Conservation (phyloP, 2,888 invertebrate genomes). For the Leucozona laternaria region DNA sequence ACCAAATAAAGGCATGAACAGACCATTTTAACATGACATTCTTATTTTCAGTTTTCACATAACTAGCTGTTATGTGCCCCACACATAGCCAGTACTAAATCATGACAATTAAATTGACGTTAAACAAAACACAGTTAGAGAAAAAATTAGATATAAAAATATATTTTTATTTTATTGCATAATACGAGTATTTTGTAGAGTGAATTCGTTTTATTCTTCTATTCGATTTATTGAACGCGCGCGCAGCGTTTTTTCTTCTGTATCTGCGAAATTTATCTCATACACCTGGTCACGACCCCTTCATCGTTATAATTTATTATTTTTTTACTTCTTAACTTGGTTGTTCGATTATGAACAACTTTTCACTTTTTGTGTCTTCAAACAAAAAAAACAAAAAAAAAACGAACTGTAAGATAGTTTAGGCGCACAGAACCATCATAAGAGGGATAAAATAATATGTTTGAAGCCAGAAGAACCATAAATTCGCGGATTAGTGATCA, state of each 20-base stretch:
- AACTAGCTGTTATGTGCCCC: background rate
- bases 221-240: constrained; percentile 61
- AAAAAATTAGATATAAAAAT: constrained; percentile 39
- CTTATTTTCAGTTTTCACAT: constrained; percentile 26
- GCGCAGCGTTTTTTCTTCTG: background rate
- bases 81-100: background rate
- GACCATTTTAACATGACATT: constrained; percentile 39
- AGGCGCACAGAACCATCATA: constrained; percentile 17
- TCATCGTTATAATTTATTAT: constrained; percentile 15
- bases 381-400: background rate
- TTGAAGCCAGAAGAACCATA: constrained; percentile 69
- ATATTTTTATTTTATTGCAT: constrained; percentile 44
- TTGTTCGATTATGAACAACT: constrained; percentile 69
- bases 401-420: constrained; percentile 25
- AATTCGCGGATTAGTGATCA: constrained; percentile 75
- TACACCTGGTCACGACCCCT: constrained; percentile 75
- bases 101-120: constrained; percentile 17
- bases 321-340: constrained; percentile 19
- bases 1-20: constrained; percentile 36
- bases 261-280: constrained; percentile 69
- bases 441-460: constrained; percentile 31
- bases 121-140: constrained; percentile 13
- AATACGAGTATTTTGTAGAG: constrained; percentile 50
- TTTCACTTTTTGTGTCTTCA: constrained; percentile 51
- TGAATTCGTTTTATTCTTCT: constrained; percentile 37